phyloP scores from a whole-genome alignment of 2,888 invertebrate species.

The Agrilus biguttatus region DNA sequence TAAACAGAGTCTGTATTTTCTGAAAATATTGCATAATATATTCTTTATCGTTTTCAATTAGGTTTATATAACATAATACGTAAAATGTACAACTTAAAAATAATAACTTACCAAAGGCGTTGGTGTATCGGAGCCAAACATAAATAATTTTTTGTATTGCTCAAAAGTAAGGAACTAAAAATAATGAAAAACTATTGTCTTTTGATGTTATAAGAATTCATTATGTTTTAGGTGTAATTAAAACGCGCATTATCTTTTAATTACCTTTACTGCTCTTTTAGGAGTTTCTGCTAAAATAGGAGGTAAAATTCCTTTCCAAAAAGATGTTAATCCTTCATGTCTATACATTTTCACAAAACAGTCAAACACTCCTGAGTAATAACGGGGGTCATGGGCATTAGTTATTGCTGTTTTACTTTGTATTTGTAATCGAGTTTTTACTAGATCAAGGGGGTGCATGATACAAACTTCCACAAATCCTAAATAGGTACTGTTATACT shows the following conservation, averaged over 20 bases:
- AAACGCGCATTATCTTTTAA: background rate
- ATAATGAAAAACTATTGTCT: constrained; percentile 12
- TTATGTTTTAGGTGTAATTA: constrained; percentile 5
- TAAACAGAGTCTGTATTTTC: too few species aligned
- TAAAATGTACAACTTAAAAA: background rate
- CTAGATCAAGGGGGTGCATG: constrained; percentile 90
- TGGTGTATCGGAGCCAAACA: constrained; percentile 60
- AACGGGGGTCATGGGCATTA: constrained; percentile 30
- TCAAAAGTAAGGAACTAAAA: constrained; percentile 80
- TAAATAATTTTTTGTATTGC: constrained; percentile 75
- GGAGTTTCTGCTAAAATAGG: constrained; percentile 91
- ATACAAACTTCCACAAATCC: constrained; percentile 88
- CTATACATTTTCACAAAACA: constrained; percentile 82
- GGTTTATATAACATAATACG: too few species aligned
- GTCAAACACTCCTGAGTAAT: constrained; percentile 68
- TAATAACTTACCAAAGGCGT: constrained; percentile 54
- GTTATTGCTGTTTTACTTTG: constrained; percentile 35
- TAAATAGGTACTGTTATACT: constrained; percentile 12
- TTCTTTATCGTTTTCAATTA: too few species aligned
- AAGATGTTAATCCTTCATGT: constrained; percentile 69
- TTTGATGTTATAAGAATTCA: constrained; percentile 3
- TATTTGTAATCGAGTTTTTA: constrained; percentile 80
- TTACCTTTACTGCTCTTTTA: constrained; percentile 76
- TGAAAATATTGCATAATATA: too few species aligned
- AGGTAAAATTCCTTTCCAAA: constrained; percentile 89